These are phyloP conservation scores for Hirtodrosophila alboralis DNA, from an alignment of 2,888 invertebrate species.

Conservation along the genomic window DNA sequence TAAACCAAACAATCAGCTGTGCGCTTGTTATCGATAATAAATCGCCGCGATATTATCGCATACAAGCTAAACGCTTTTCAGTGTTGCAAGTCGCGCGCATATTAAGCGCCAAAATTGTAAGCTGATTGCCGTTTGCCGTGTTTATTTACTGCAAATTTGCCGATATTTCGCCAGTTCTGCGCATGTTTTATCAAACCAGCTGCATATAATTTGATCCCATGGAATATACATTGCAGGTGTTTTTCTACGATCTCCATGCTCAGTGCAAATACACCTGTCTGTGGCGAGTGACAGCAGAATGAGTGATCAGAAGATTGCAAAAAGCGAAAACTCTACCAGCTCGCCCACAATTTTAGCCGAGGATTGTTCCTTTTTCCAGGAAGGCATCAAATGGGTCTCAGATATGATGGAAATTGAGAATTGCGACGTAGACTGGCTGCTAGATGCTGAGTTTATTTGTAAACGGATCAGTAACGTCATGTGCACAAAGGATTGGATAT, in stretches of 20 bases:
- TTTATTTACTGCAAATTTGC: not conserved
- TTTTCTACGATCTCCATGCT: slow-evolving; percentile 4
- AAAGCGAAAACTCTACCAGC: slow-evolving; percentile 8
- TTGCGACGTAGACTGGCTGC: slow-evolving; percentile 42
- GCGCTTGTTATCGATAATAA: slow-evolving; percentile 35
- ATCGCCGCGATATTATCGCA: too few relatives aligned
- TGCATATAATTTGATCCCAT: slow-evolving; percentile 14
- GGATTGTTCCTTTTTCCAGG: slow-evolving; percentile 42
- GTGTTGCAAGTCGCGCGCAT: slow-evolving; percentile 26
- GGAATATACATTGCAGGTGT: not conserved
- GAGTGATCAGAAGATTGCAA: slow-evolving; percentile 24
- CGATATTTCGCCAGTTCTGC: not conserved
- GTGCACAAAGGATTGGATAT: slow-evolving; percentile 55
- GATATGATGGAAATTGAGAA: slow-evolving; percentile 54
- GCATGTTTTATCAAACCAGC: slow-evolving; percentile 12
- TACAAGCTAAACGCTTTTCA: too few relatives aligned
- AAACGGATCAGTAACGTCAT: slow-evolving; percentile 45
- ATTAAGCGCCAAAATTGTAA: slow-evolving; percentile 23
- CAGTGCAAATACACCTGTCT: slow-evolving; percentile 22
- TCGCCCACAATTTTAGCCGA: slow-evolving; percentile 28
- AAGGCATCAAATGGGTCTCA: slow-evolving; percentile 58
- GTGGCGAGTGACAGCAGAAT: slow-evolving; percentile 17
- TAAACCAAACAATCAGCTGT: slow-evolving; percentile 53
- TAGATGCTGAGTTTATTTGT: slow-evolving; percentile 48
- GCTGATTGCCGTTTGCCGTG: too few relatives aligned